Base-by-base conservation (phyloP, 2,113 vertebrate species). In the Mastomys natalensis region DNA sequence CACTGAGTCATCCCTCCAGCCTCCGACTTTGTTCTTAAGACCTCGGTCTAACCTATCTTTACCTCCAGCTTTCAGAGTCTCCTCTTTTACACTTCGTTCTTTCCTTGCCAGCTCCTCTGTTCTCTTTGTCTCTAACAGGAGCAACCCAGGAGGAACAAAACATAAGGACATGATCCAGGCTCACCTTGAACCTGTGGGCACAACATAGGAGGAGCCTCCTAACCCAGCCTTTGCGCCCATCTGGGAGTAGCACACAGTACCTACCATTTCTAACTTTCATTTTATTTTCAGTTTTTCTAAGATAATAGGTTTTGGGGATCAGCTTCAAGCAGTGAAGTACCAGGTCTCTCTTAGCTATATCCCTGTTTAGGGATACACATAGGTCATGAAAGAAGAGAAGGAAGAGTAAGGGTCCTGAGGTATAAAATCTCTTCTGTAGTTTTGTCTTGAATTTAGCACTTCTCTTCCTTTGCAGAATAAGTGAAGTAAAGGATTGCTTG, bases 221-320 rank as follows among this genome's bases (percentile, higher is more conserved):
- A 15, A 34, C 24, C 45, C 15, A n/a, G 40, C 55, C 62, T 40
- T 53, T 62, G 31, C 5, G 10, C 37, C 86, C 43, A 29, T 8
- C 34, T 51, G 70, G 55, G 31, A n/a, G 48, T 58, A 24, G 26
- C n/a, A 10, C 31, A 64, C 26, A 21, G 26, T 51, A 43, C 40
- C 68, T 51, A 43, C 40, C 68, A 37, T 17, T 17, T 70, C 70
- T 45, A 34, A 70, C 68, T 92, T 74, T 85, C 73, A 64, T 45
- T 94, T 90, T 48, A 64, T 91, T 86, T 84, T 94, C 66, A 90
- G 68, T 87, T 94, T 92, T 43, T 84, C 62, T 89, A 76, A 24
- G 19, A 90, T 80, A 66, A 70, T 86, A 85, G 77, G 31, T 19
- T n/a, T 94, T 84, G 89, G n/a, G 9, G 21, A 89, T 73, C 34